phyloP scores from a whole-genome alignment of 2,888 invertebrate genomes.

The Lepas anatifera region DNA sequence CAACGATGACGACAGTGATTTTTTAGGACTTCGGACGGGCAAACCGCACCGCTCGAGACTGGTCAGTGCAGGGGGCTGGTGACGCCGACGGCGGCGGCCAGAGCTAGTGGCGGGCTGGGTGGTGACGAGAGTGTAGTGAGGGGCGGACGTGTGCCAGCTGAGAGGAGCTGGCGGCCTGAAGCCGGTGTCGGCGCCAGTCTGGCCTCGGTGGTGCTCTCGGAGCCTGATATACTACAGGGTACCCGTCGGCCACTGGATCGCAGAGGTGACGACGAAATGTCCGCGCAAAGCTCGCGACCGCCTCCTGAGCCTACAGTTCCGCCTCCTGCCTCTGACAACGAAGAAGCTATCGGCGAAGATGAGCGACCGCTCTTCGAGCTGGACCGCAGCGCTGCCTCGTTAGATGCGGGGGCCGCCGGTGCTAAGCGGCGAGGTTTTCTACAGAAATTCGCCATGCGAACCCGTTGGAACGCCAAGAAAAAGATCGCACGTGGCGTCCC shows the following conservation, averaged over 20 bases:
- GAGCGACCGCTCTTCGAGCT: slow-evolving; percentile 11
- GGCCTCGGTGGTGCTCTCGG: background rate
- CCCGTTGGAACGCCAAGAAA: slow-evolving; percentile 29
- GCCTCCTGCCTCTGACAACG: background rate
- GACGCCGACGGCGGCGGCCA: background rate
- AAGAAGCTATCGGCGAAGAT: slow-evolving; percentile 14
- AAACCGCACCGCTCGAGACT: slow-evolving; percentile 8
- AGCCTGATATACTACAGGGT: slow-evolving; percentile 9
- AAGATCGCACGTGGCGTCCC: slow-evolving; percentile 22
- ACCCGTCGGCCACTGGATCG: background rate
- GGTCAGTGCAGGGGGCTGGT: too few relatives aligned
- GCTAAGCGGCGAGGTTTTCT: slow-evolving; percentile 29
- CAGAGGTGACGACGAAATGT: background rate
- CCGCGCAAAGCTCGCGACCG: background rate
- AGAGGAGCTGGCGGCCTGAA: background rate
- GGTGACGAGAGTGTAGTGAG: background rate
- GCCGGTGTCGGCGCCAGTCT: background rate
- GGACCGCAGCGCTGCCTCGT: background rate
- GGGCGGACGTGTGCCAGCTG: background rate
- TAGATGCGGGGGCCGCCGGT: slow-evolving; percentile 11
- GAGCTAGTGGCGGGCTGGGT: background rate
- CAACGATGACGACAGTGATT: slow-evolving; percentile 10
- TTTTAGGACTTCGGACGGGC: slow-evolving; percentile 9
- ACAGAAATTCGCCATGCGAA: slow-evolving; percentile 27
- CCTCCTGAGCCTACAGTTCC: background rate